phyloP scores from a whole-genome alignment of 2,113 vertebrate species.

The Perca fluviatilis region DNA sequence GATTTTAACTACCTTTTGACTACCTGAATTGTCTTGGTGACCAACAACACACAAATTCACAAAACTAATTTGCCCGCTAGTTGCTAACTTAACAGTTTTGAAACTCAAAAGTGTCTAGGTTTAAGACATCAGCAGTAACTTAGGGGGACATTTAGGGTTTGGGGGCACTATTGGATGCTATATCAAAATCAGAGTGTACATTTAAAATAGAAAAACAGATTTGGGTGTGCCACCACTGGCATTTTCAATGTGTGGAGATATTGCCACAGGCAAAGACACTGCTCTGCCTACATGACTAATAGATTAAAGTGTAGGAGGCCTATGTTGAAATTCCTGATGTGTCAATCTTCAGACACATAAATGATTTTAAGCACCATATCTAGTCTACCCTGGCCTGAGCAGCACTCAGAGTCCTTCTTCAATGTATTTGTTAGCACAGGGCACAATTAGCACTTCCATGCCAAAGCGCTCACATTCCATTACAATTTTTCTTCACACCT shows the following conservation, averaged over 20 bases:
- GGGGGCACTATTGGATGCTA: background rate
- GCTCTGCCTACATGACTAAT: slow-evolving; percentile 63
- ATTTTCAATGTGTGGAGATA: slow-evolving; percentile 43
- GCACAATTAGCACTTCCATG: slow-evolving; percentile 49
- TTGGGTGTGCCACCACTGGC: slow-evolving; percentile 69
- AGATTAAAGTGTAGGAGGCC: slow-evolving; percentile 35
- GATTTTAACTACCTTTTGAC: background rate
- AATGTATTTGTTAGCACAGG: slow-evolving; percentile 35
- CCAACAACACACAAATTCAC: background rate
- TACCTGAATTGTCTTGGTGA: background rate
- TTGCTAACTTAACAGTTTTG: background rate
- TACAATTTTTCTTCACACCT: background rate
- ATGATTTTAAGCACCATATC: background rate
- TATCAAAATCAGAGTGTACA: slow-evolving; percentile 31
- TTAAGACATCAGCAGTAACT: background rate
- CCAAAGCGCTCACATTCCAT: slow-evolving; percentile 7
- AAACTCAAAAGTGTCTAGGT: too few species aligned
- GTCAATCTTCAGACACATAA: slow-evolving; percentile 42
- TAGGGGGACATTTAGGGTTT: background rate
- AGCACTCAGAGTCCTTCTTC: background rate
- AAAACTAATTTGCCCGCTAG: too few species aligned
- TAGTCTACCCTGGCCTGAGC: background rate
- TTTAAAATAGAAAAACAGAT: slow-evolving; percentile 47
- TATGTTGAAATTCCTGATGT: slow-evolving; percentile 63
- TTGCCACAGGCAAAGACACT: slow-evolving; percentile 57